phyloP scores from a whole-genome alignment of 2,113 vertebrate genomes.

The Arenaria interpres region DNA sequence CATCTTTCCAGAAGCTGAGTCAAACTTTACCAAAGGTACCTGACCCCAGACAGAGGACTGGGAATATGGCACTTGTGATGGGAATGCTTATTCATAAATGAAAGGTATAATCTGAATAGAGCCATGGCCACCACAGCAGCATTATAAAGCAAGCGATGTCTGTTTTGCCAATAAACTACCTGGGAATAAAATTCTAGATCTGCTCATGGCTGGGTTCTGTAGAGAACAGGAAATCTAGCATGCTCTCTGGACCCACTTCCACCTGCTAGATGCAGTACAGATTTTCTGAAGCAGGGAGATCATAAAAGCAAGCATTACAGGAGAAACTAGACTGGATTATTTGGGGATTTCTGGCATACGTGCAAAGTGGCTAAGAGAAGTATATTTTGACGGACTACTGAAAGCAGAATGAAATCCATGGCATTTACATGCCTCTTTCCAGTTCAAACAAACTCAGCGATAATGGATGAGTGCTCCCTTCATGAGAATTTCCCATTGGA shows the following conservation, averaged over 20 bases:
- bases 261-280: not conserved
- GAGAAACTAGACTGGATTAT: not conserved
- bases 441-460: not conserved
- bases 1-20: not conserved
- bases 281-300: not conserved
- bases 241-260: not conserved
- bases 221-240: not conserved
- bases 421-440: conserved; percentile 1
- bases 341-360: not conserved
- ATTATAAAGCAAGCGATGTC: not conserved
- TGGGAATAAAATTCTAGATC: not conserved
- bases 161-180: not conserved
- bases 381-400: not conserved
- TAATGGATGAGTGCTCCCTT: conserved; percentile 15
- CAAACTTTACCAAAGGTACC: not conserved
- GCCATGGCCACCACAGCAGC: not conserved
- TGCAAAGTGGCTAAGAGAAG: not conserved
- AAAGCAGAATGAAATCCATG: not conserved
- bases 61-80: not conserved
- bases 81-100: not conserved
- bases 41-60: not conserved
- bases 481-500: conserved; percentile 28
- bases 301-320: not conserved
- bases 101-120: not conserved
- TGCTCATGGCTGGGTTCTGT: not conserved